A percentile compares a stretch with the other conserved stretches of the same genome.
Evolutionary conservation across 2,888 invertebrate genomes (phyloP).

Genomic region (Aspidapion aeneum): DNA sequence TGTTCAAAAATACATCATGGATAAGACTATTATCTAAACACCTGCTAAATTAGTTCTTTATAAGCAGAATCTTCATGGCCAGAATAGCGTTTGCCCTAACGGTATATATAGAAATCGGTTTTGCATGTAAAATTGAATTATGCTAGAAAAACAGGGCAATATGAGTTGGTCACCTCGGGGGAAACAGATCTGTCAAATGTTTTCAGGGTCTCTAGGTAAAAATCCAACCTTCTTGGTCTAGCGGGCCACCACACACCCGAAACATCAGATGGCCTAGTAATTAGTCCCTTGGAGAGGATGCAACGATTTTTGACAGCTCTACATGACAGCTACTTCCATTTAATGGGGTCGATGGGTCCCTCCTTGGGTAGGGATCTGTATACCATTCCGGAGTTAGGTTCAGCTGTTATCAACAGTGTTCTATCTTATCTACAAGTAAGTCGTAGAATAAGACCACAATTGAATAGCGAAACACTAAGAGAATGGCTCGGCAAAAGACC

Average conservation of each 20-base stretch:
- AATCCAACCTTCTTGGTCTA: conserved; percentile 66
- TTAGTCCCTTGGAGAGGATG: conserved; percentile 70
- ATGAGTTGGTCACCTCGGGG: too few relatives aligned
- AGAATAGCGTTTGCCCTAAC: too few relatives aligned
- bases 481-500: background rate
- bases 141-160: too few relatives aligned
- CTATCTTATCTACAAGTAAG: conserved; percentile 63
- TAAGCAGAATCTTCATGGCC: too few relatives aligned
- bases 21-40: background rate
- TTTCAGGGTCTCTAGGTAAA: too few relatives aligned
- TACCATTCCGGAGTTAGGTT: conserved; percentile 69
- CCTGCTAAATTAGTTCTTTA: background rate
- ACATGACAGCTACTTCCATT: conserved; percentile 78
- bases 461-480: too few relatives aligned
- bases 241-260: conserved; percentile 6
- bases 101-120: too few relatives aligned
- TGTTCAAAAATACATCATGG: too few relatives aligned
- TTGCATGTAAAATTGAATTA: too few relatives aligned
- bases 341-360: conserved; percentile 73
- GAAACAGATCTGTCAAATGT: too few relatives aligned
- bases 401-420: conserved; percentile 68
- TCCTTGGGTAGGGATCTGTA: conserved; percentile 86
- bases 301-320: conserved; percentile 75
- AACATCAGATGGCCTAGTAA: conserved; percentile 31
- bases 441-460: background rate